Conservation (phyloP, 2,888 invertebrate genomes). For the Flexamia atlantica region DNA sequence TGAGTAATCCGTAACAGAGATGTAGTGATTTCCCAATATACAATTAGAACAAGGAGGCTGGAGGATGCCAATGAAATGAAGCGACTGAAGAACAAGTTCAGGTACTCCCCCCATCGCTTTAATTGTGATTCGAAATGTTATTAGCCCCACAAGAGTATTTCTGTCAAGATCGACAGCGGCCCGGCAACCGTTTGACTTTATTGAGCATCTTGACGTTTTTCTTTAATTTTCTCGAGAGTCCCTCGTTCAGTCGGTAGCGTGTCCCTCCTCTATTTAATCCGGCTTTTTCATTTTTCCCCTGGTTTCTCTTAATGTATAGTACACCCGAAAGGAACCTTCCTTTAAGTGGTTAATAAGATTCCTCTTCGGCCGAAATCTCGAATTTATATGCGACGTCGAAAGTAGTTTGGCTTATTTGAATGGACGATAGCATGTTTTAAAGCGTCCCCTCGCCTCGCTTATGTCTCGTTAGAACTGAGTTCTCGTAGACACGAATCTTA, state of each 20-base stretch:
- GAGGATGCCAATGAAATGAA: slow-evolving; percentile 47
- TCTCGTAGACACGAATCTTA: too few species aligned
- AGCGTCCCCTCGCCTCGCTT: too few species aligned
- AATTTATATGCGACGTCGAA: neutral
- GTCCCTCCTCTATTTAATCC: slow-evolving; percentile 55
- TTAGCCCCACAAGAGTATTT: slow-evolving; percentile 63
- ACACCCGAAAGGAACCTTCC: neutral
- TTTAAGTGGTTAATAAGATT: slow-evolving; percentile 35
- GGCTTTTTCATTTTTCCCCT: slow-evolving; percentile 46
- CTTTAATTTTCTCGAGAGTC: slow-evolving; percentile 59
- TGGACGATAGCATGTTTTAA: too few species aligned
- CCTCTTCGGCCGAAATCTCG: neutral
- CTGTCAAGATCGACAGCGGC: slow-evolving; percentile 57
- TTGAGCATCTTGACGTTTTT: slow-evolving; percentile 60
- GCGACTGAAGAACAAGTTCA: slow-evolving; percentile 54
- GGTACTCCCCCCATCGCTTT: slow-evolving; percentile 56
- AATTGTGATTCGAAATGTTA: slow-evolving; percentile 64
- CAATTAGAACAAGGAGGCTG: slow-evolving; percentile 21
- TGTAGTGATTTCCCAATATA: slow-evolving; percentile 40
- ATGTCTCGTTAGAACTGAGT: too few species aligned
- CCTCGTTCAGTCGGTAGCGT: slow-evolving; percentile 34
- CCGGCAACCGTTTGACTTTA: slow-evolving; percentile 61
- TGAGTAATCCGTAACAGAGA: neutral
- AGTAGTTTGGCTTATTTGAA: too few species aligned
- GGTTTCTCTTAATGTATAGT: slow-evolving; percentile 22